Evolutionary conservation across 2,797 vertebrate genomes (phyloP).

Genomic region (Enteromius afrohamiltoni): DNA sequence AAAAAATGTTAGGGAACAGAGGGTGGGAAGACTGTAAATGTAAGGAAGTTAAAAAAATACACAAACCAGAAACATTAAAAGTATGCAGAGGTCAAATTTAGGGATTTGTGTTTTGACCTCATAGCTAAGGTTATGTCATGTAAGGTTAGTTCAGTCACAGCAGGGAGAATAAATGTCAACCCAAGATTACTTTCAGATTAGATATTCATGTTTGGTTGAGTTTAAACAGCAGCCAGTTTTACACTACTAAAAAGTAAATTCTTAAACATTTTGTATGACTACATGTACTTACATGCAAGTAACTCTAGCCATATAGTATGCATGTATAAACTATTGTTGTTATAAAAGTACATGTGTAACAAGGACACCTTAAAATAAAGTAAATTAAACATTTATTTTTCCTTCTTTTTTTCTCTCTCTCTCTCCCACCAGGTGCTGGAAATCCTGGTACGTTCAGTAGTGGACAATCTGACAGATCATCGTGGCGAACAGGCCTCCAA

Average conservation of each 20-base stretch:
- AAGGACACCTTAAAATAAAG: not conserved
- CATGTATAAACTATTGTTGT: not conserved
- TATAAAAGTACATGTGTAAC: not conserved
- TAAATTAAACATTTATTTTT: too few relatives aligned
- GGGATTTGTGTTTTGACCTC: not conserved
- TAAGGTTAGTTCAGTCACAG: not conserved
- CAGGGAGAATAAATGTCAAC: not conserved
- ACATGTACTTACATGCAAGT: not conserved
- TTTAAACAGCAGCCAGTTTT: constrained; percentile 10
- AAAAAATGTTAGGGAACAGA: constrained; percentile 1
- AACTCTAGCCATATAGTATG: too few relatives aligned
- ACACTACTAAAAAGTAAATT: not conserved
- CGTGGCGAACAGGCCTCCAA: constrained; percentile 73
- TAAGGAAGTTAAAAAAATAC: not conserved
- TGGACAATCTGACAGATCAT: constrained; percentile 79
- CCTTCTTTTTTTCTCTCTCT: too few relatives aligned
- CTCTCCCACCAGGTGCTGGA: constrained; percentile 80
- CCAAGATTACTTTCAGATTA: not conserved
- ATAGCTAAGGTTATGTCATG: not conserved
- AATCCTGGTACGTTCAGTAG: constrained; percentile 86
- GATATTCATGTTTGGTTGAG: not conserved
- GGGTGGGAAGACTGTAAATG: not conserved
- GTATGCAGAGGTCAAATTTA: constrained; percentile 9
- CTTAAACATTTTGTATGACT: not conserved
- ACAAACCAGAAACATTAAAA: not conserved